These are phyloP conservation scores for Pediacus dermestoides DNA, from an alignment of 2,888 invertebrate genomes.

Conservation along the genomic window DNA sequence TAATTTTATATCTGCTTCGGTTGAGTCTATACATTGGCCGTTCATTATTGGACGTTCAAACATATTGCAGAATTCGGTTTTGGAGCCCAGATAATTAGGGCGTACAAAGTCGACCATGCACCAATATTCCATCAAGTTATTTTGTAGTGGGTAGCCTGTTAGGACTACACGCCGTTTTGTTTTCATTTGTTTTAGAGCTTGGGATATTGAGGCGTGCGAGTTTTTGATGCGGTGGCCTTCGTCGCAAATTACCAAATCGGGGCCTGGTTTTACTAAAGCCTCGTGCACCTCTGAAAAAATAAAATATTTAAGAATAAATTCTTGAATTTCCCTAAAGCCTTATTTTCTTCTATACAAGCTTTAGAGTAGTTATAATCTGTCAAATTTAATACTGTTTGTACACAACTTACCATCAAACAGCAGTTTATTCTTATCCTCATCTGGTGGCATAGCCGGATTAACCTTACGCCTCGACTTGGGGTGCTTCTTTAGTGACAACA, in stretches of 20 bases:
- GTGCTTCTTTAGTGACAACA: conserved; percentile 76
- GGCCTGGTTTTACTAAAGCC: conserved; percentile 85
- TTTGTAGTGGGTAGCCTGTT: conserved; percentile 97
- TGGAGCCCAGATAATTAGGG: conserved; percentile 94
- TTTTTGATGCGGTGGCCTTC: conserved; percentile 98
- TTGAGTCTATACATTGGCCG: conserved; percentile 96
- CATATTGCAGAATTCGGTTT: conserved; percentile 97
- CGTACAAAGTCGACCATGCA: conserved; percentile 99
- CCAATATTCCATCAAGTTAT: conserved; percentile 95
- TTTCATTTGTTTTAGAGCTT: conserved; percentile 89
- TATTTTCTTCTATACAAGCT: background rate
- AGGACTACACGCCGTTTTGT: conserved; percentile 92
- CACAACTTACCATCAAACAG: conserved; percentile 65
- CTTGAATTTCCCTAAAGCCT: conserved; percentile 1
- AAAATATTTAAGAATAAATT: background rate
- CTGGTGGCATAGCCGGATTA: conserved; percentile 50
- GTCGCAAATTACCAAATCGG: conserved; percentile 92
- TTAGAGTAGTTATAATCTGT: background rate
- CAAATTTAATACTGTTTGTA: background rate
- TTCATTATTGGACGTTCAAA: conserved; percentile 98
- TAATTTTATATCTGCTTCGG: conserved; percentile 85
- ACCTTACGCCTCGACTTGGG: conserved; percentile 63
- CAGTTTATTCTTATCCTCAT: conserved; percentile 64
- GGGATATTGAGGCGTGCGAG: conserved; percentile 93
- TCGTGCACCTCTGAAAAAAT: conserved; percentile 68